These are phyloP conservation scores for Chrysomallon squamiferum DNA, from an alignment of 1,140 invertebrate genomes.

Conservation along the genomic window DNA sequence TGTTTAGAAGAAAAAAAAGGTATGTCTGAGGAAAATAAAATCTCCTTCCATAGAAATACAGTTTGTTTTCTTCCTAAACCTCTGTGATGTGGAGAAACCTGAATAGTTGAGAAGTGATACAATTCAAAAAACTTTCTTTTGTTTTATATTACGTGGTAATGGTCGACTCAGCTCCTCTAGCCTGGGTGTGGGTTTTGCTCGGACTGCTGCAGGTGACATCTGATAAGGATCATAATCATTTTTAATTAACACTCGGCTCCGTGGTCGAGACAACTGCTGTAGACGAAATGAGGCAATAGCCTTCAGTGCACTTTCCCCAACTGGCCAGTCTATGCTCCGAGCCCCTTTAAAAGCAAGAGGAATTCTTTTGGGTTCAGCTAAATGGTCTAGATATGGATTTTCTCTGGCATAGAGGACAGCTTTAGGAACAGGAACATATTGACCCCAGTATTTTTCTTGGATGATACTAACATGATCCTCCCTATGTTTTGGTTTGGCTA, in stretches of 20 bases:
- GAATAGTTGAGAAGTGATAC: no score
- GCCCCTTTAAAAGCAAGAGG: slow-evolving; percentile 38
- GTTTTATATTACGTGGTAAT: slow-evolving; percentile 44
- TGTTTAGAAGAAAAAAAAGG: no score
- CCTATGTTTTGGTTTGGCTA: slow-evolving; percentile 32
- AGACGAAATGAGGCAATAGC: slow-evolving; percentile 46
- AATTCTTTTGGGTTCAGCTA: slow-evolving; percentile 40
- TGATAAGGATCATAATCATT: slow-evolving; percentile 57
- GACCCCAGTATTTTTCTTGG: slow-evolving; percentile 33
- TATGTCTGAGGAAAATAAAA: no score
- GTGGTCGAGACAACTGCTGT: slow-evolving; percentile 50
- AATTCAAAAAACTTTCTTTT: slow-evolving; percentile 46
- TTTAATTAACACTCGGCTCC: slow-evolving; percentile 45
- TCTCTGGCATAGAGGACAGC: slow-evolving; percentile 28
- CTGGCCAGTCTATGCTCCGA: slow-evolving; percentile 43
- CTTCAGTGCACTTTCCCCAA: slow-evolving; percentile 38
- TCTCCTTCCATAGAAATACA: no score
- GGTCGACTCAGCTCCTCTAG: slow-evolving; percentile 48
- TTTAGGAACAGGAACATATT: slow-evolving; percentile 27
- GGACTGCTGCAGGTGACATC: slow-evolving; percentile 34
- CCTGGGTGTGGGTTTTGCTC: slow-evolving; percentile 42
- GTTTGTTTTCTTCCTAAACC: no score
- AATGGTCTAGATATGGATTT: slow-evolving; percentile 32
- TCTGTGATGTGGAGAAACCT: no score
- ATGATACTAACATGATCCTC: slow-evolving; percentile 27